phyloP scores from a whole-genome alignment of 2,797 vertebrate genomes.

The Chelon labrosus region DNA sequence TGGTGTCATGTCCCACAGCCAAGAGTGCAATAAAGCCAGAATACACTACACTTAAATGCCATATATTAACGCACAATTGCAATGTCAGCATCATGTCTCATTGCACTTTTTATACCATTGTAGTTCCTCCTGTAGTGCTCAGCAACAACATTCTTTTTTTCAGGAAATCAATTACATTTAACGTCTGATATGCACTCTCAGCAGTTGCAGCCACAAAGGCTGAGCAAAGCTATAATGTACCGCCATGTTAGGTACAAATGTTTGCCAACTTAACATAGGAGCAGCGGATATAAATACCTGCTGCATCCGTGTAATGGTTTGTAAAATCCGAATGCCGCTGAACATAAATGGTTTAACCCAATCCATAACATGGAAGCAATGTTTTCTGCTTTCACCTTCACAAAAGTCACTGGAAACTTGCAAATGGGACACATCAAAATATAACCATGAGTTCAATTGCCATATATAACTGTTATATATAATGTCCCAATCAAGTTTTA shows the following conservation, averaged over 20 bases:
- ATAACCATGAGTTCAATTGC: too few relatives aligned
- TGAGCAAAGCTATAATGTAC: not conserved
- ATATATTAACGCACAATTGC: not conserved
- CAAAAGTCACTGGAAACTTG: too few relatives aligned
- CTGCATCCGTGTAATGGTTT: not conserved
- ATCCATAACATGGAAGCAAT: not conserved
- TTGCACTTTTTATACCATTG: not conserved
- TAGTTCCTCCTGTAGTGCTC: conserved; percentile 9
- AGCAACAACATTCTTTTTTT: not conserved
- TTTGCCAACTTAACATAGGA: not conserved
- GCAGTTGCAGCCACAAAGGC: conserved; percentile 3
- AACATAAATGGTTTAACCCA: not conserved
- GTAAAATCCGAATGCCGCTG: not conserved
- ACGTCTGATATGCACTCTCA: not conserved
- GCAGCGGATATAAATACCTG: not conserved
- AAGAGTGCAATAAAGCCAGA: not conserved
- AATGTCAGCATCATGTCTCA: conserved; percentile 1
- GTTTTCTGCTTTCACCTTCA: too few relatives aligned
- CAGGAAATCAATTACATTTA: conserved; percentile 11
- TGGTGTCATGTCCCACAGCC: not conserved
- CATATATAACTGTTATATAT: too few relatives aligned
- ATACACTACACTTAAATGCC: not conserved
- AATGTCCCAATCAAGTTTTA: too few relatives aligned
- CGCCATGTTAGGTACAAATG: not conserved
- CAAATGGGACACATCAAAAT: too few relatives aligned